phyloP scores from a whole-genome alignment of 2,113 vertebrate genomes.

The Vidua macroura region DNA sequence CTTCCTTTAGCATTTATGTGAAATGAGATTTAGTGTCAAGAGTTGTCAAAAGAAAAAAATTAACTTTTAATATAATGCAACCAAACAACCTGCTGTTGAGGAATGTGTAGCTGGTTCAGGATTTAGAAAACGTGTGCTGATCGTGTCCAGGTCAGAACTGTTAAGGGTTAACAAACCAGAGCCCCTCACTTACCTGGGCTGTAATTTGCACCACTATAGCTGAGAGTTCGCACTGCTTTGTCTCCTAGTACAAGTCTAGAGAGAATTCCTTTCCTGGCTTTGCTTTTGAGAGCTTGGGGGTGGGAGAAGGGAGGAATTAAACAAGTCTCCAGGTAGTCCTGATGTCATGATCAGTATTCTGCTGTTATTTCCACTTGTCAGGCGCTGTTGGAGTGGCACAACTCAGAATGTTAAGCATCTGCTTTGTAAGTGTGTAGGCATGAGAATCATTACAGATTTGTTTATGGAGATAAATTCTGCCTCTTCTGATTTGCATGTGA shows the following conservation, averaged over 20 bases:
- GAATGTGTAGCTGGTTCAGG: slow-evolving; percentile 6
- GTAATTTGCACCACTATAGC: neutral
- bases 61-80: slow-evolving; percentile 50
- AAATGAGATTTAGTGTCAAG: slow-evolving; percentile 71
- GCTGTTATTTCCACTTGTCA: neutral
- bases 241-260: neutral
- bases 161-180: neutral
- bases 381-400: neutral
- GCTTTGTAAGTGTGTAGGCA: neutral
- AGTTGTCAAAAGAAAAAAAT: slow-evolving; percentile 61
- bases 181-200: neutral
- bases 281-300: neutral
- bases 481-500: neutral
- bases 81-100: neutral
- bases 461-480: neutral
- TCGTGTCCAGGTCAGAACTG: neutral
- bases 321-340: neutral
- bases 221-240: neutral
- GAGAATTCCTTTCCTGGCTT: neutral
- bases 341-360: neutral
- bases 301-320: neutral
- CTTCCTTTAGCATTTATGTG: slow-evolving; percentile 65
- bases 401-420: neutral
- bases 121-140: neutral
- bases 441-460: neutral